A percentile compares a stretch with the other conserved stretches of the same genome.
Conservation (phyloP, 2,113 vertebrate species). For the Corydoras sp. region DNA sequence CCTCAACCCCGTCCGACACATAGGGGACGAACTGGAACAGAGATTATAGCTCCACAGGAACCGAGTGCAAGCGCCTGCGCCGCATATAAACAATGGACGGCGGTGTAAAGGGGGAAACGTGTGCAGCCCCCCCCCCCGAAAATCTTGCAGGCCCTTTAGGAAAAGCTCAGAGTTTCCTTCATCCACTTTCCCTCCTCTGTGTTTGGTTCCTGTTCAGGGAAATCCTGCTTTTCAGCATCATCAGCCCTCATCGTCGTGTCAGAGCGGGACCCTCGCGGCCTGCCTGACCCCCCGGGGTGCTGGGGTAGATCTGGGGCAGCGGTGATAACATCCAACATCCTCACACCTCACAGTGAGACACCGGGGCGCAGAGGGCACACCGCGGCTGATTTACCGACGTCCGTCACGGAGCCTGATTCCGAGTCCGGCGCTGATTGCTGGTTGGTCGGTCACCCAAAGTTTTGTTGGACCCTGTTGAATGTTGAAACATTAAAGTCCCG, state of each 20-base stretch:
- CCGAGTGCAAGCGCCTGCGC: not conserved
- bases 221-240: slow-evolving; percentile 6
- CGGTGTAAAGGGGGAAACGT: not conserved
- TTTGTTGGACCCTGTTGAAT: too few species aligned
- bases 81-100: not conserved
- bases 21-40: too few species aligned
- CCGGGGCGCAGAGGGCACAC: not conserved
- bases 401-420: not conserved
- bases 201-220: not conserved
- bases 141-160: not conserved
- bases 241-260: not conserved
- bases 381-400: not conserved
- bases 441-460: too few species aligned
- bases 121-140: not conserved
- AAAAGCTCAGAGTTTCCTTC: not conserved
- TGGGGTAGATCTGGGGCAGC: not conserved
- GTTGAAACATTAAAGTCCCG: too few species aligned
- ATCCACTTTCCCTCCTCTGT: slow-evolving; percentile 8
- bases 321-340: slow-evolving; percentile 2
- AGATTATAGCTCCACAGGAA: not conserved
- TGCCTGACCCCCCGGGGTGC: not conserved
- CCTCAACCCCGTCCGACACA: too few species aligned
- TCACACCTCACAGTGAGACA: not conserved
- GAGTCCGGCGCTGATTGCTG: not conserved
- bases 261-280: not conserved